Conservation (phyloP, 2,113 vertebrate species). For the Oenanthe melanoleuca region DNA sequence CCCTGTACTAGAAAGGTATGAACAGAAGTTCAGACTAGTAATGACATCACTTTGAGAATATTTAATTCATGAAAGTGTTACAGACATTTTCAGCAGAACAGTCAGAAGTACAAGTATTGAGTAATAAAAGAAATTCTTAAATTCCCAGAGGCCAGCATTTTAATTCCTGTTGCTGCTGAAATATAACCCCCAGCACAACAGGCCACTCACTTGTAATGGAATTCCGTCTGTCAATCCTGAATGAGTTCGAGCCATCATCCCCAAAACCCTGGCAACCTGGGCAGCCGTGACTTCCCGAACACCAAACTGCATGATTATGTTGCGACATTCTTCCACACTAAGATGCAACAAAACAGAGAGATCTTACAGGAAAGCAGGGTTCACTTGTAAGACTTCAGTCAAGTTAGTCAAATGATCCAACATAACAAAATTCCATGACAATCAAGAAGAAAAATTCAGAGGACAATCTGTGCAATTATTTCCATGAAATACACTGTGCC, state of each 20-base stretch:
- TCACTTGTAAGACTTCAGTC: not conserved
- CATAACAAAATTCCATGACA: not conserved
- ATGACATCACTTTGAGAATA: not conserved
- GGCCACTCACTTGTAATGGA: constrained; percentile 86
- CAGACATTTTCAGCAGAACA: not conserved
- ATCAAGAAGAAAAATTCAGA: not conserved
- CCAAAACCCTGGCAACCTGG: constrained; percentile 96
- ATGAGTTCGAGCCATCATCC: constrained; percentile 99
- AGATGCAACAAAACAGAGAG: not conserved
- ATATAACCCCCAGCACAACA: fast-evolving
- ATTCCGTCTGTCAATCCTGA: constrained; percentile 95
- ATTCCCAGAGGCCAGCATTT: not conserved
- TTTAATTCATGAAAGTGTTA: not conserved
- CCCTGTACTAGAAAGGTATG: not conserved
- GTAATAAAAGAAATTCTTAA: not conserved
- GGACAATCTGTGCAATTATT: not conserved
- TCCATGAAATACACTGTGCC: not conserved
- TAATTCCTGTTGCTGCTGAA: not conserved
- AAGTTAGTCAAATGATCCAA: not conserved
- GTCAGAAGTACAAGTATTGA: not conserved
- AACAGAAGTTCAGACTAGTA: not conserved
- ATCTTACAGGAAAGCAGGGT: not conserved
- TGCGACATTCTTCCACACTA: constrained; percentile 97
- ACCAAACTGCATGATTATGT: constrained; percentile 96
- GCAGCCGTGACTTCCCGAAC: constrained; percentile 95